These are phyloP conservation scores for Abramis brama DNA, from an alignment of 2,113 vertebrate genomes.

Conservation along the genomic window DNA sequence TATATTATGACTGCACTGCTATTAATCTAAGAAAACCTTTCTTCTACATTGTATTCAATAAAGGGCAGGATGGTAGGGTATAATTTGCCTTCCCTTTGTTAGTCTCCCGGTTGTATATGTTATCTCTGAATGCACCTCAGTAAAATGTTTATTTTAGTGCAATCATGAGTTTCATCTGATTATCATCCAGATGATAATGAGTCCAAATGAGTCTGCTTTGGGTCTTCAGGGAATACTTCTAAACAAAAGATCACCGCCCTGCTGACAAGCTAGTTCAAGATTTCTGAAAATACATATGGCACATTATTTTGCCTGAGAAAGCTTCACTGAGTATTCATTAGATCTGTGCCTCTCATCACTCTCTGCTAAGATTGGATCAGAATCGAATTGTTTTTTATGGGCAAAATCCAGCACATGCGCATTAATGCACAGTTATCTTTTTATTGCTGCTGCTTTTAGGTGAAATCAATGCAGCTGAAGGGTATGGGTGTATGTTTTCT, in stretches of 20 bases:
- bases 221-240: neutral
- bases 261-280: neutral
- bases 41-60: neutral
- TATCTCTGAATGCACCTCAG: neutral
- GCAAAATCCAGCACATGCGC: conserved; percentile 8
- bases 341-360: neutral
- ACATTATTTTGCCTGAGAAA: neutral
- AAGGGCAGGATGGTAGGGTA: neutral
- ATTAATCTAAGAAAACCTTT: neutral
- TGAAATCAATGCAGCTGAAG: conserved; percentile 56
- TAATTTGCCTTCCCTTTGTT: neutral
- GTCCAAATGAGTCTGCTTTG: neutral
- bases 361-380: neutral
- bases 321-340: neutral
- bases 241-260: neutral
- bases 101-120: neutral
- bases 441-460: conserved; percentile 38
- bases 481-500: conserved; percentile 57
- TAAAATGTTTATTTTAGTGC: neutral
- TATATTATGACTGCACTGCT: neutral
- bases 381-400: neutral
- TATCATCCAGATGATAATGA: conserved; percentile 11
- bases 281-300: neutral
- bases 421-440: neutral
- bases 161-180: neutral